These are phyloP conservation scores for Drosophila testacea DNA, from an alignment of 2,888 invertebrate genomes.

Conservation along the genomic window DNA sequence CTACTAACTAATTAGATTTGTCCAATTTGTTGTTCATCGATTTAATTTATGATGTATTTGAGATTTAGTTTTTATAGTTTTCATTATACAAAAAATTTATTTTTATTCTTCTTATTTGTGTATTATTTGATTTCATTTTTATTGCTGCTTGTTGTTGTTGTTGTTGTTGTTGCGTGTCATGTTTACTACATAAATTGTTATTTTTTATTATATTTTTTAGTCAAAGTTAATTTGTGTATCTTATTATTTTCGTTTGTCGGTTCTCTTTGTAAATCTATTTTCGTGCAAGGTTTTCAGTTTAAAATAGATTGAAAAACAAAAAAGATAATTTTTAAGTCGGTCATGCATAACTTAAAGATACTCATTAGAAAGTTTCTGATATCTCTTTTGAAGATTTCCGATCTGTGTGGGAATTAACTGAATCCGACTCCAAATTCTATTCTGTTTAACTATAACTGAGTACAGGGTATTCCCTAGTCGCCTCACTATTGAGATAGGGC, in stretches of 20 bases:
- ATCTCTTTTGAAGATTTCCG: background rate
- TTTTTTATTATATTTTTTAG: constrained; percentile 34
- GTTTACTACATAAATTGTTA: constrained; percentile 44
- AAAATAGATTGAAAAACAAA: constrained; percentile 45
- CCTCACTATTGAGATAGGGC: background rate
- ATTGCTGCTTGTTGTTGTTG: background rate
- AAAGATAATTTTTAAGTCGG: background rate
- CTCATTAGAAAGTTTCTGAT: background rate
- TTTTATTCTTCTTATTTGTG: constrained; percentile 16
- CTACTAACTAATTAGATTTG: constrained; percentile 28
- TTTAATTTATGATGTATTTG: constrained; percentile 26
- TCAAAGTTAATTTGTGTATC: constrained; percentile 15
- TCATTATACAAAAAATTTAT: constrained; percentile 37
- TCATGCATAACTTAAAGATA: background rate
- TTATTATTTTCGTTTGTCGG: constrained; percentile 38
- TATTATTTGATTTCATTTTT: background rate
- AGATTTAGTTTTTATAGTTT: constrained; percentile 10
- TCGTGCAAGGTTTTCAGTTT: constrained; percentile 50
- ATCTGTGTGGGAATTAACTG: background rate
- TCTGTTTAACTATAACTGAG: too few relatives aligned
- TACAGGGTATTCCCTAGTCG: constrained; percentile 11
- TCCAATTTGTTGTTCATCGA: constrained; percentile 24
- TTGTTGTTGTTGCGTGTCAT: constrained; percentile 31
- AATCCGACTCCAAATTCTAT: too few relatives aligned
- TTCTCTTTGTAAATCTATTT: constrained; percentile 53